Evolutionary conservation across 2,797 vertebrate genomes (phyloP), one percentile per base, ranked within the genome.

Genomic region (Nothura maculosa): DNA sequence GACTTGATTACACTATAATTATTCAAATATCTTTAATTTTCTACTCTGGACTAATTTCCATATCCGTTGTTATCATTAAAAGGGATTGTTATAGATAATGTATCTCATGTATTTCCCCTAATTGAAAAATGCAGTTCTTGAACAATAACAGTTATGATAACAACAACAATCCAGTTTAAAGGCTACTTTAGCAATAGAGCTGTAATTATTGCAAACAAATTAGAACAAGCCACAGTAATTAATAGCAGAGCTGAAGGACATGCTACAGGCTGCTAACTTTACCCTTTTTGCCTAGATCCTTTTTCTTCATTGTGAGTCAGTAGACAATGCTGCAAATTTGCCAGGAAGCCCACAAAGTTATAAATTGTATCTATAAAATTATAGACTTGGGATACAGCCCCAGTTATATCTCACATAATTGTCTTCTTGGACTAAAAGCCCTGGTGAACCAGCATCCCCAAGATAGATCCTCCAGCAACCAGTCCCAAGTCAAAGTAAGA

Each of bases 21-120:
- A 98, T 98, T 98, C 95, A 97, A 97, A 97, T 97, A 96, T 94
- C 83, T 94, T 97, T 97, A 97, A 97, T 98, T 97, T 97, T 96
- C 91, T 95, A 86, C 92, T 89, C 93, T 93, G 60, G 85, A 90
- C 94, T 98, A 96, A 97, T 98, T 98, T 97, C 90, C 91, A 60
- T 97, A 97, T 96, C 95, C 3, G 5, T 87, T 97, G 87, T 97
- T 97, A 93, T 94, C 90, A 96, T 97, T 97, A 93, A 95, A 95
- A 94, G 94, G 91, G 66, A 96, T 94, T 96, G 96, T 96, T 96
- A 94, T 54, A 97, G 95, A 97, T 97, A 96, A 97, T 94, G 61
- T 70, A 92, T 52, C 92, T 96, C 89, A 81, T 97, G 57, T 92
- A 96, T 91, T 96, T 90, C 40, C 54, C 81, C 83, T 97, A 97